phyloP scores from a whole-genome alignment of 30 jellyfish, hydroid and myxozoan species.

The Hydractinia symbiolongicarpus region DNA sequence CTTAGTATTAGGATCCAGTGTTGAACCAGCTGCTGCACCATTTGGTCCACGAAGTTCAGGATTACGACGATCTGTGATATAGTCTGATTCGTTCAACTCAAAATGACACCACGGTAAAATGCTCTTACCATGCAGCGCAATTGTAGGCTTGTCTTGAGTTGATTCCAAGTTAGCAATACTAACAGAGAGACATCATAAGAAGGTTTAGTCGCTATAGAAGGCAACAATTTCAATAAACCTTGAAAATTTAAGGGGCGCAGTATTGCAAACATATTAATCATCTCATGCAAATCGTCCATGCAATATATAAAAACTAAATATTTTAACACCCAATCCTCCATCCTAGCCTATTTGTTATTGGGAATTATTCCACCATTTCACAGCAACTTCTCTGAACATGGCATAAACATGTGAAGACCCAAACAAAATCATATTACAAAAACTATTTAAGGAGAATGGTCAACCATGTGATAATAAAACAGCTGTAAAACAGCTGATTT shows the following conservation, averaged over 20 bases:
- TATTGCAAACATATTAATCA: background rate
- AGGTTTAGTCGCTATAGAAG: background rate
- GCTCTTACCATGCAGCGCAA: conserved; percentile 68
- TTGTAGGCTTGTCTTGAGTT: conserved; percentile 41
- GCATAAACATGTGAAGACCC: too few relatives aligned
- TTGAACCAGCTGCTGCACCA: conserved; percentile 84
- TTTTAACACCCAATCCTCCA: background rate
- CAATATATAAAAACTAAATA: background rate
- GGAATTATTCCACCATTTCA: too few relatives aligned
- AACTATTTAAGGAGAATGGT: too few relatives aligned
- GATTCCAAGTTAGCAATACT: conserved; percentile 67
- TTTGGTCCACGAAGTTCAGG: conserved; percentile 90
- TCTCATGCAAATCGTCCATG: background rate
- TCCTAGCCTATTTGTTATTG: background rate
- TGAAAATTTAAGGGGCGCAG: background rate
- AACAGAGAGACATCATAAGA: background rate
- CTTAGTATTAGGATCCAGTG: conserved; percentile 69
- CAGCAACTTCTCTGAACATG: too few relatives aligned
- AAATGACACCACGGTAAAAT: conserved; percentile 95
- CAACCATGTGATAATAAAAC: too few relatives aligned
- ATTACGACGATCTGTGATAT: conserved; percentile 69
- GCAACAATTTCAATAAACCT: background rate
- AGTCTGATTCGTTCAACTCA: conserved; percentile 73
- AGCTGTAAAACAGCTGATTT: too few relatives aligned
- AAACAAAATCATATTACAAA: too few relatives aligned